A percentile compares a stretch with the other conserved stretches of the same genome.
These are phyloP conservation scores for Sebastes hubbsi DNA, from an alignment of 2,797 vertebrate genomes.

Conservation along the genomic window DNA sequence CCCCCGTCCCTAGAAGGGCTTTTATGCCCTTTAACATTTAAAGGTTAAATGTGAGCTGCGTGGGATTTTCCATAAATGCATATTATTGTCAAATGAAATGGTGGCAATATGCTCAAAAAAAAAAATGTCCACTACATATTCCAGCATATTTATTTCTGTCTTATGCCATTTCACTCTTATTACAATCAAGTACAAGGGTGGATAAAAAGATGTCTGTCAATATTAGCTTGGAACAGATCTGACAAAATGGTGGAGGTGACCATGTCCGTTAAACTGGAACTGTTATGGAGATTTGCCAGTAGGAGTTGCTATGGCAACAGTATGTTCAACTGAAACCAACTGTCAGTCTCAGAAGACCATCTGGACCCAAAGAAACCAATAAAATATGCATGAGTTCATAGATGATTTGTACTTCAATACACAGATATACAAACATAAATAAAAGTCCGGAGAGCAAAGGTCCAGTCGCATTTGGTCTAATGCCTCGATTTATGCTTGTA, in stretches of 20 bases:
- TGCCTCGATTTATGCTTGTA: constrained; percentile 5
- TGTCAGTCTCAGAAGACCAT: background rate
- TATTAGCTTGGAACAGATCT: background rate
- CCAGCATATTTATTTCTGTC: background rate
- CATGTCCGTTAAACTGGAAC: background rate
- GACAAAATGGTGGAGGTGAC: background rate
- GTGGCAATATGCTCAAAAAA: background rate
- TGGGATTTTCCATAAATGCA: background rate
- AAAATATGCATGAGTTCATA: background rate
- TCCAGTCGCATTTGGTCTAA: background rate
- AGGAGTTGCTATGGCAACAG: background rate
- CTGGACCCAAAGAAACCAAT: background rate
- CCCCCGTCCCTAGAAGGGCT: background rate
- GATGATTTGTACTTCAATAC: background rate
- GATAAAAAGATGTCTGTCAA: background rate
- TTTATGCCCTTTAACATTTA: background rate
- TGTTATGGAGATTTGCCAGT: background rate
- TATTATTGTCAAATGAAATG: background rate
- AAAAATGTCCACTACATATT: background rate
- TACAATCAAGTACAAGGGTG: background rate
- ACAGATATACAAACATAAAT: background rate
- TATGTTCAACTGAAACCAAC: background rate
- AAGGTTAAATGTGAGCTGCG: constrained; percentile 27
- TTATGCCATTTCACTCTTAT: background rate
- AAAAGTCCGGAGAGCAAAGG: background rate